Evolutionary conservation across 2,888 invertebrate species (phyloP).

Genomic region (Drosophila pullipes): DNA sequence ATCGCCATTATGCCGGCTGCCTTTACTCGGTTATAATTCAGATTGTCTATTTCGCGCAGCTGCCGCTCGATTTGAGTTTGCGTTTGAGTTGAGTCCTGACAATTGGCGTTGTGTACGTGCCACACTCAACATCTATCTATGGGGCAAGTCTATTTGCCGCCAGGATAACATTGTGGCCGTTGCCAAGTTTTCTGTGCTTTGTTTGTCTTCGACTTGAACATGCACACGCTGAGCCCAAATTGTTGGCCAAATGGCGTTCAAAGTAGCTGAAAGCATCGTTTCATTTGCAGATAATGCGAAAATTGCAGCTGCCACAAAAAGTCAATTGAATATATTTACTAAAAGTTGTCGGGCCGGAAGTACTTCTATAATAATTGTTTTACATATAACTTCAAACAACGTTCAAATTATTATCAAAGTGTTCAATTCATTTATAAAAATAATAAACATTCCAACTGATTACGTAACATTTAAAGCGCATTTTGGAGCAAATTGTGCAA

Average conservation of each 20-base stretch:
- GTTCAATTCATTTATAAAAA: not conserved
- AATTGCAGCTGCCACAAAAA: slow-evolving; percentile 16
- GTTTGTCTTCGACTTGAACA: slow-evolving; percentile 45
- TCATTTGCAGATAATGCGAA: slow-evolving; percentile 28
- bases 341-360: not conserved
- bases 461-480: not conserved
- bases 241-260: slow-evolving; percentile 46
- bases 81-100: slow-evolving; percentile 44
- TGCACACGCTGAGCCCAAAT: slow-evolving; percentile 38
- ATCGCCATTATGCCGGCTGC: slow-evolving; percentile 30
- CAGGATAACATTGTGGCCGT: slow-evolving; percentile 29
- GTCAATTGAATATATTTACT: slow-evolving; percentile 16
- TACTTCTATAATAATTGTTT: not conserved
- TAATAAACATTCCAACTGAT: not conserved
- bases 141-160: slow-evolving; percentile 51
- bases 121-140: slow-evolving; percentile 41
- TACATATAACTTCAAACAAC: not conserved
- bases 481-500: not conserved
- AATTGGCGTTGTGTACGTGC: slow-evolving; percentile 59
- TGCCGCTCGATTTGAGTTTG: slow-evolving; percentile 74
- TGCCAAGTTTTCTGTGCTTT: slow-evolving; percentile 64
- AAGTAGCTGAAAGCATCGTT: slow-evolving; percentile 43
- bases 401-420: not conserved
- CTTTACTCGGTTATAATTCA: slow-evolving; percentile 69
- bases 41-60: slow-evolving; percentile 81